Conservation (phyloP, 2,888 invertebrate species). For the Plagiodera versicolora region DNA sequence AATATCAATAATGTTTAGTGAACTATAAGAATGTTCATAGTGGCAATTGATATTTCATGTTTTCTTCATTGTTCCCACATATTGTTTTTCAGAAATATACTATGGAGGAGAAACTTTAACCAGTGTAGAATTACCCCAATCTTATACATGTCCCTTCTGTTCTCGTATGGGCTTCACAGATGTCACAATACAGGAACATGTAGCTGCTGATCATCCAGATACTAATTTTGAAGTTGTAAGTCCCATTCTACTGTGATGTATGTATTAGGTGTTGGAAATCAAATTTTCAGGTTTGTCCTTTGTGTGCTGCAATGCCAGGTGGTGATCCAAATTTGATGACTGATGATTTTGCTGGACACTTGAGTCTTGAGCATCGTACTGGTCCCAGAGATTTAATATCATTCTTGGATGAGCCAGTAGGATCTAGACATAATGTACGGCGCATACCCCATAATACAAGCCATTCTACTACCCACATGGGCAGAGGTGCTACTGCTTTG, state of each 20-base stretch:
- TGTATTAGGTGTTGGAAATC: constrained; percentile 18
- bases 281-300: constrained; percentile 83
- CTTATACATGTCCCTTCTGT: constrained; percentile 97
- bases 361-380: constrained; percentile 87
- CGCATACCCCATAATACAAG: constrained; percentile 52
- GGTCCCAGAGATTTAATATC: constrained; percentile 86
- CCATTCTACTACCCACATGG: constrained; percentile 41
- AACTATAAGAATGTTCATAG: neutral
- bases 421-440: constrained; percentile 56
- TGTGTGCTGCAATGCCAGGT: constrained; percentile 95
- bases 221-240: constrained; percentile 85
- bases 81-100: constrained; percentile 73
- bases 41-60: neutral
- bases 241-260: constrained; percentile 19
- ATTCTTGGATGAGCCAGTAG: constrained; percentile 89
- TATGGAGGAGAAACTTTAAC: constrained; percentile 93
- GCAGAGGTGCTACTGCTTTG: constrained; percentile 47
- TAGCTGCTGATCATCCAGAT: constrained; percentile 88
- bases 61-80: neutral
- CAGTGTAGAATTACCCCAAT: constrained; percentile 89
- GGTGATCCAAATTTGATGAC: constrained; percentile 98
- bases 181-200: constrained; percentile 86
- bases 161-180: constrained; percentile 96
- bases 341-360: constrained; percentile 96
- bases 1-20: neutral